Evolutionary conservation across 2,888 invertebrate genomes (phyloP).

Genomic region (Mythimna ferrago): DNA sequence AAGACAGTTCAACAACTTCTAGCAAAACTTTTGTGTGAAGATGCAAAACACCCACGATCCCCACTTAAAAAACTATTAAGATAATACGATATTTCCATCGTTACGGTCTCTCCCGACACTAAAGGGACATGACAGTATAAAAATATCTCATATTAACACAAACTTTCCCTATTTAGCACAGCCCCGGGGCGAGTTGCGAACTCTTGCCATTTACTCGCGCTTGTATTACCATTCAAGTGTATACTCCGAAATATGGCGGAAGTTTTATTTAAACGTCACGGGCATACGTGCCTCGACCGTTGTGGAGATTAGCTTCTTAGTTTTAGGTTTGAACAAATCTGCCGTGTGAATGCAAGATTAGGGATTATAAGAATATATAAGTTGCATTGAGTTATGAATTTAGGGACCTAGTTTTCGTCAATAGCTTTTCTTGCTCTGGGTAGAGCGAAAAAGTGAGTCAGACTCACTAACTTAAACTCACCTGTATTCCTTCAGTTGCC

Average conservation of each 20-base stretch:
- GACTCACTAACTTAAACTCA: too few species aligned
- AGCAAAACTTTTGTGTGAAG: conserved; percentile 4
- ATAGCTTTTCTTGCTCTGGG: too few species aligned
- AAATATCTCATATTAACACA: conserved; percentile 74
- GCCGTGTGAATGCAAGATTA: background rate
- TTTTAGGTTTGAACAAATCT: background rate
- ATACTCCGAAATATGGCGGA: conserved; percentile 67
- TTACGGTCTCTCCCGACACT: conserved; percentile 40
- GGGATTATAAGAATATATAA: background rate
- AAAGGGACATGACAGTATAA: conserved; percentile 66
- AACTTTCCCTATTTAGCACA: conserved; percentile 77
- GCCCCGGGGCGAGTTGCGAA: conserved; percentile 68
- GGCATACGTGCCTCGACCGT: conserved; percentile 54
- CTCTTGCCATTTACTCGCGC: conserved; percentile 67
- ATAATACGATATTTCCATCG: conserved; percentile 41
- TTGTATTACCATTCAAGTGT: conserved; percentile 71
- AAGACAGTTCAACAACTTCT: background rate
- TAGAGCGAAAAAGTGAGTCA: too few species aligned
- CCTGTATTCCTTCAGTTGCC: too few species aligned
- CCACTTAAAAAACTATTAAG: conserved; percentile 52
- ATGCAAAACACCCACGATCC: conserved; percentile 11
- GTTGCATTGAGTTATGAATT: too few species aligned
- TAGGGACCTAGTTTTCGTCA: too few species aligned
- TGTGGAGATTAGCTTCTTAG: conserved; percentile 33
- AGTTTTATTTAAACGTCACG: conserved; percentile 72